phyloP scores from a whole-genome alignment of 92 coral and sea anemone genomes.

The Umimayanthus kanabou region DNA sequence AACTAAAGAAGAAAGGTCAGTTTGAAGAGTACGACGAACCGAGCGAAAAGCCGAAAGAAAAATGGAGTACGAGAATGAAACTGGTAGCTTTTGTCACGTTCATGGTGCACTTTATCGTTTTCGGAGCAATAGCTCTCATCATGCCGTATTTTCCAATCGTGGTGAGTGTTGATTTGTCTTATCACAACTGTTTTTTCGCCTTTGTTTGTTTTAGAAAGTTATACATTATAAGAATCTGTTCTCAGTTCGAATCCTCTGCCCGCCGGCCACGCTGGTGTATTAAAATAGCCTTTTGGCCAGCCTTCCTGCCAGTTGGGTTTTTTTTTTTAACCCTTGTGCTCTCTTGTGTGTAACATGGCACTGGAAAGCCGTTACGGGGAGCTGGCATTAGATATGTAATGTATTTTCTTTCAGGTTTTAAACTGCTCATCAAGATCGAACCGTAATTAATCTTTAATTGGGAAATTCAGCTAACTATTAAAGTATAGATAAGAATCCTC shows the following conservation, averaged over 20 bases:
- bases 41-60: background rate
- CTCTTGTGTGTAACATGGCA: too few species aligned
- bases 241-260: too few species aligned
- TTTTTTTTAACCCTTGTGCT: too few species aligned
- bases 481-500: too few species aligned
- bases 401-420: too few species aligned
- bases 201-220: background rate
- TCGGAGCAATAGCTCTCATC: slow-evolving; percentile 36
- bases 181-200: background rate
- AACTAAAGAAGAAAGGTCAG: background rate
- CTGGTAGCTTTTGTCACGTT: slow-evolving; percentile 14
- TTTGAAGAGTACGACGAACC: background rate
- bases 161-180: slow-evolving; percentile 8
- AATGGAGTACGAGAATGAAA: slow-evolving; percentile 41
- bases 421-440: background rate
- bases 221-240: background rate
- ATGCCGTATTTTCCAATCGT: slow-evolving; percentile 42
- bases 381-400: too few species aligned
- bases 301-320: too few species aligned
- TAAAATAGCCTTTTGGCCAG: too few species aligned
- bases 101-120: slow-evolving; percentile 34
- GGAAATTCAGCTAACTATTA: too few species aligned
- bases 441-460: background rate
- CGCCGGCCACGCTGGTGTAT: too few species aligned
- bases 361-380: too few species aligned